These are phyloP conservation scores for Lamellibrachia columna DNA, from an alignment of 2,888 invertebrate genomes.

Conservation along the genomic window DNA sequence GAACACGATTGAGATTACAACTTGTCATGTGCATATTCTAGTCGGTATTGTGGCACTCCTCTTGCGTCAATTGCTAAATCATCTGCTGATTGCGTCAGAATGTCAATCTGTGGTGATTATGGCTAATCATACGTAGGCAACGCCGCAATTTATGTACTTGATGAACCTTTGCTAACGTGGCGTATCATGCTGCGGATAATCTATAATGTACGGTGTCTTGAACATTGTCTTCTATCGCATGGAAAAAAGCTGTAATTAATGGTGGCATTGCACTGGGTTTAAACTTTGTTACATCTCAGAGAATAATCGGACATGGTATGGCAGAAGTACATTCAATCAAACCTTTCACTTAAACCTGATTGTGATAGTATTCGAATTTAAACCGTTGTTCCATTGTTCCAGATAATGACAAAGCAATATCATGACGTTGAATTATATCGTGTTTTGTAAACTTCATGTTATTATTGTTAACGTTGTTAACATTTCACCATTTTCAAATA, in stretches of 20 bases:
- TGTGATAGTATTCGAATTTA: no score
- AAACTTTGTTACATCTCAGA: neutral
- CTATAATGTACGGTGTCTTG: constrained; percentile 2
- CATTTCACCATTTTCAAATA: no score
- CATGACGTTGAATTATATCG: no score
- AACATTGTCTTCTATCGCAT: neutral
- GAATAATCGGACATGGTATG: no score
- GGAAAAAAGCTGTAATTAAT: neutral
- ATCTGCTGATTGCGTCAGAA: neutral
- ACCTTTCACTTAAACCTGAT: no score
- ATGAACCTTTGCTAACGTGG: neutral
- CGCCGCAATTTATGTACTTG: neutral
- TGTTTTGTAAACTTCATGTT: no score
- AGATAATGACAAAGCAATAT: no score
- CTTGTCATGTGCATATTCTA: neutral
- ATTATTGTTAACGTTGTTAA: no score
- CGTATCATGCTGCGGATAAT: neutral
- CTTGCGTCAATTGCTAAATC: neutral
- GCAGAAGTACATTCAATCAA: no score
- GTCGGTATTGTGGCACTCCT: neutral
- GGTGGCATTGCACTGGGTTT: neutral
- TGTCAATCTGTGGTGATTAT: neutral
- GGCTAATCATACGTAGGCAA: neutral
- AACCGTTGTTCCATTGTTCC: no score
- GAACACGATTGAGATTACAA: neutral